Conservation (phyloP, 2,113 vertebrate species). For the Paracanthobrama guichenoti region DNA sequence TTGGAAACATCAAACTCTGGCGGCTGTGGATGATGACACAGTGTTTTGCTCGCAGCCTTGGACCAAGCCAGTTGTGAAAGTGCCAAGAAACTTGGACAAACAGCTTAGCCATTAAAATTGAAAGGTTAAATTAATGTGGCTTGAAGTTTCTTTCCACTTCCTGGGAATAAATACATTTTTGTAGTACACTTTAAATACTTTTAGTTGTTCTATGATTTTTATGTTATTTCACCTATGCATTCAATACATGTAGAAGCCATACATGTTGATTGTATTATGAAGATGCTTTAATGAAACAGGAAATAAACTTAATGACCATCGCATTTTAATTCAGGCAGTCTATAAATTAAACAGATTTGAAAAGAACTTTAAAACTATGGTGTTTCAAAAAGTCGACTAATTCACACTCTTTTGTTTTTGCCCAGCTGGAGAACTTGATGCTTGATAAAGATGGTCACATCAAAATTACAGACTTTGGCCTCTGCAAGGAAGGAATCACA, state of each 20-base stretch:
- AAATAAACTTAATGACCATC: not conserved
- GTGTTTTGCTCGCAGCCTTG: conserved; percentile 60
- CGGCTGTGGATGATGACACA: conserved; percentile 60
- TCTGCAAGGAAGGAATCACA: conserved; percentile 98
- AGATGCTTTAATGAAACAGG: not conserved
- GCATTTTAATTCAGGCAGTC: no score
- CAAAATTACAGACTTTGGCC: conserved; percentile 98
- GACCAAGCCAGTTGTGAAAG: conserved; percentile 30
- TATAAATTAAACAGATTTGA: not conserved
- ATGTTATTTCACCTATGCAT: not conserved
- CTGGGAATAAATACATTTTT: conserved; percentile 47
- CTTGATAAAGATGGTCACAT: conserved; percentile 98
- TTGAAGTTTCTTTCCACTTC: conserved; percentile 65
- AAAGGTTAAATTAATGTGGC: conserved; percentile 70
- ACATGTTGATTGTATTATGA: not conserved
- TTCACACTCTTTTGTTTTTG: conserved; percentile 42
- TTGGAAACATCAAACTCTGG: conserved; percentile 61
- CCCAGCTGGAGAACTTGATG: conserved; percentile 97
- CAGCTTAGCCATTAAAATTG: conserved; percentile 73
- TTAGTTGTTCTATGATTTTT: not conserved
- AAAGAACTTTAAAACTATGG: not conserved
- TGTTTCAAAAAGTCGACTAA: not conserved
- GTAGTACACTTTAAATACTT: not conserved
- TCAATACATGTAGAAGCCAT: not conserved
- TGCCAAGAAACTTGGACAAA: conserved; percentile 59